Base-by-base conservation (phyloP, 2,113 vertebrate species). In the Sander lucioperca region DNA sequence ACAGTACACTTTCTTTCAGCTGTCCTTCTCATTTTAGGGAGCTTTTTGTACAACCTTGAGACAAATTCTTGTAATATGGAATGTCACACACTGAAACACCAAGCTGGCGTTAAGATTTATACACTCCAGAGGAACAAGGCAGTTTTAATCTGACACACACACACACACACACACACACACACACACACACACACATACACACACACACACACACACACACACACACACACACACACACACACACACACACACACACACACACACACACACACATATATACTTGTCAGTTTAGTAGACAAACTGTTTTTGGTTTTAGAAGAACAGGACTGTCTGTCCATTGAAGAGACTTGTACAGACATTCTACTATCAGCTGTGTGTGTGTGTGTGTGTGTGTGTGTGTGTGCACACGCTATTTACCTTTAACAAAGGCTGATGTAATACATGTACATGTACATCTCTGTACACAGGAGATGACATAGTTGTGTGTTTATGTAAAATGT, bases 371-470 rank as follows among this genome's bases (percentile, higher is more conserved):
- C 23, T 14, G 15, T 39, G 21, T 69, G 36, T 47, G 74, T 27
- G 47, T 79, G 56, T 53, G 48, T 18, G 25, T 61, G 33, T 56
- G 45, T 53, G 72, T 23, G 27, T 8, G 18, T 33, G 47, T 36
- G 47, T 18, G 19, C 13, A 9, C 18, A 14, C 65, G 18, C 21
- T 79, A 33, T 68, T 62, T 51, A 48, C 25, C 25, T n/a, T 25
- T 56, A 50, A 58, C 50, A 64, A 47, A 47, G 27, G 48, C 39
- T 83, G 74, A 71, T 53, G 73, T 76, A 63, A 64, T 58, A 23
- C 8, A 63, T 76, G 25, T 64, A 62, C 30, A 30, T 30, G 25
- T 64, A 62, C 30, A 30, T 30, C 36, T 62, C 23, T 82, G 33
- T 56, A 63, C 57, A 82, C 73, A 75, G 23, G 21, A 51, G 39